Conservation (phyloP, 2,888 invertebrate species). For the Macrosoma leucophasiata region DNA sequence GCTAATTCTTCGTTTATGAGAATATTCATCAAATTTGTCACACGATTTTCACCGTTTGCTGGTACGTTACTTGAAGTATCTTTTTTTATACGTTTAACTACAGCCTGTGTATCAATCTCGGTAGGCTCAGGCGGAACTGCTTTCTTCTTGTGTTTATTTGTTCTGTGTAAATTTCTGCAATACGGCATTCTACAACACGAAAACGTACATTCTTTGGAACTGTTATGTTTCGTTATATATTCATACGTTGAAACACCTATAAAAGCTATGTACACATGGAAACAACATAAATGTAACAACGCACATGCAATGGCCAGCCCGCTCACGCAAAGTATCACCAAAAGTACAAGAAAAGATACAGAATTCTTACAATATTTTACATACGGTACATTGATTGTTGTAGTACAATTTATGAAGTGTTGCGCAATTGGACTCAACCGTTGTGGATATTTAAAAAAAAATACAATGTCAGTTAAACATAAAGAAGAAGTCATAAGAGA, state of each 20-base stretch:
- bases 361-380: slow-evolving; percentile 48
- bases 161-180: no score
- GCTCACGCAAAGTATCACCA: slow-evolving; percentile 77
- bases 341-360: slow-evolving; percentile 51
- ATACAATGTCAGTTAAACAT: slow-evolving; percentile 80
- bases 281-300: slow-evolving; percentile 88
- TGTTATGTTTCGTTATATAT: slow-evolving; percentile 77
- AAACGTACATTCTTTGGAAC: no score
- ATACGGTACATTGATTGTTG: slow-evolving; percentile 26
- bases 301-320: slow-evolving; percentile 86
- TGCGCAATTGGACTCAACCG: slow-evolving; percentile 76
- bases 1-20: slow-evolving; percentile 52
- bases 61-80: slow-evolving; percentile 7
- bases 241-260: slow-evolving; percentile 93
- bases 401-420: slow-evolving; percentile 51
- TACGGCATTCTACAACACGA: no score
- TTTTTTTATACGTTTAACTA: background rate
- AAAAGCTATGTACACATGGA: slow-evolving; percentile 90
- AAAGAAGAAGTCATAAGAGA: slow-evolving; percentile 81
- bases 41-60: slow-evolving; percentile 17
- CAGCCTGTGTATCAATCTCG: background rate
- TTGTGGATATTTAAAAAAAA: slow-evolving; percentile 78
- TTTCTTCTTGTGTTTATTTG: no score
- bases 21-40: slow-evolving; percentile 44
- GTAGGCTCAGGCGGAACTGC: no score